These are phyloP conservation scores for Myripristis jacobus DNA, from an alignment of 2,797 vertebrate genomes.

Conservation along the genomic window DNA sequence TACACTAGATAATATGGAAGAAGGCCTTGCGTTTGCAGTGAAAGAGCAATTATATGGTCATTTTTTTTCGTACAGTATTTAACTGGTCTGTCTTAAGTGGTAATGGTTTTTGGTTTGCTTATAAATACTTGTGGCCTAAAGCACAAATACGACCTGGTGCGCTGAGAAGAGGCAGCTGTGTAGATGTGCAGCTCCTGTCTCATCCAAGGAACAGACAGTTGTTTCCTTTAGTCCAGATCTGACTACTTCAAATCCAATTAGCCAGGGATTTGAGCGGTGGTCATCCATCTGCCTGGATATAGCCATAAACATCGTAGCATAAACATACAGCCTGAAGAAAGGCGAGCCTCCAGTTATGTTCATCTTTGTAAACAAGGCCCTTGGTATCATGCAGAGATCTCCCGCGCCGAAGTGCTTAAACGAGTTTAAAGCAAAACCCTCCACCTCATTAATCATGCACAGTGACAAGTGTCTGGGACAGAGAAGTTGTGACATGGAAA, in stretches of 20 bases:
- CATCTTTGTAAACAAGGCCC: slow-evolving; percentile 61
- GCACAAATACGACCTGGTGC: slow-evolving; percentile 72
- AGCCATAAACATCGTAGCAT: slow-evolving; percentile 73
- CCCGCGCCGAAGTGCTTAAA: slow-evolving; percentile 70
- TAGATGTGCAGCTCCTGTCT: slow-evolving; percentile 47
- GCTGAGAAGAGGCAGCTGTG: slow-evolving; percentile 67
- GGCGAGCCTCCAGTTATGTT: slow-evolving; percentile 34
- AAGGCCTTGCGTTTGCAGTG: slow-evolving; percentile 39
- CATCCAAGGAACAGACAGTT: slow-evolving; percentile 55
- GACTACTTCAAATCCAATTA: slow-evolving; percentile 81
- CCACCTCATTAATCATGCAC: slow-evolving; percentile 68
- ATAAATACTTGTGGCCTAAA: slow-evolving; percentile 75
- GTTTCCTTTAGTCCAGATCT: slow-evolving; percentile 70
- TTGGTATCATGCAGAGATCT: slow-evolving; percentile 48
- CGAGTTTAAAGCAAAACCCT: slow-evolving; percentile 65
- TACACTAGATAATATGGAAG: slow-evolving; percentile 1
- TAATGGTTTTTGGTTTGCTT: slow-evolving; percentile 78
- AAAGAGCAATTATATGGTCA: neutral
- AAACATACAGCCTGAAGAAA: slow-evolving; percentile 66
- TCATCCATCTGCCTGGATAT: slow-evolving; percentile 70
- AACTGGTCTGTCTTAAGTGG: slow-evolving; percentile 58
- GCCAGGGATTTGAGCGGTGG: slow-evolving; percentile 47
- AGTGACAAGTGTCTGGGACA: slow-evolving; percentile 63
- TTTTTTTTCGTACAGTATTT: slow-evolving; percentile 37
- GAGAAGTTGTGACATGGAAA: slow-evolving; percentile 70